Percentiles rank a stretch among this genome's conserved stretches.
Conservation (phyloP, 2,888 invertebrate species). For the Protodeltote pygarga region DNA sequence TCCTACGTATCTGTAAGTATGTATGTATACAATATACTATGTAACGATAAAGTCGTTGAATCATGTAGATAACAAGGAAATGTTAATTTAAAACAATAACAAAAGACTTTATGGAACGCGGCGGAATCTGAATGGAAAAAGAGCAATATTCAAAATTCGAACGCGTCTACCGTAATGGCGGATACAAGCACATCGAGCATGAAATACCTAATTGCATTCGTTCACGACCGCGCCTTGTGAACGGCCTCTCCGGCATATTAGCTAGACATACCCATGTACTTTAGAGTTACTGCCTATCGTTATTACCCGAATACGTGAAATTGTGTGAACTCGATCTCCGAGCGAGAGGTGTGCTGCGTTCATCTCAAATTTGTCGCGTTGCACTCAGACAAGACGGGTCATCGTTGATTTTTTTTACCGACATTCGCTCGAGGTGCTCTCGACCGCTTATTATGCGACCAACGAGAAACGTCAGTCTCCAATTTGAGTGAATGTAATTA, state of each 20-base stretch:
- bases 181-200: conserved; percentile 74
- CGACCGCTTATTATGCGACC: conserved; percentile 67
- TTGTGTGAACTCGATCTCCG: conserved; percentile 56
- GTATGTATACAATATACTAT: conserved; percentile 22
- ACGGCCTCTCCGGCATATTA: conserved; percentile 67
- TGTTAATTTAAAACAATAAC: conserved; percentile 35
- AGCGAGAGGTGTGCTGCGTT: conserved; percentile 56
- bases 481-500: conserved; percentile 57
- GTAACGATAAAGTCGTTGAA: conserved; percentile 31
- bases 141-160: conserved; percentile 55
- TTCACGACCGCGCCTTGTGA: conserved; percentile 76
- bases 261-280: conserved; percentile 67
- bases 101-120: conserved; percentile 17
- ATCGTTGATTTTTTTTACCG: conserved; percentile 67
- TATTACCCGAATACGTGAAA: conserved; percentile 72
- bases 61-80: conserved; percentile 36
- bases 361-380: conserved; percentile 78
- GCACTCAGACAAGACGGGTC: conserved; percentile 73
- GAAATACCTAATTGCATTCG: conserved; percentile 81
- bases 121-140: conserved; percentile 22
- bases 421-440: conserved; percentile 63
- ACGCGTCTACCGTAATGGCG: conserved; percentile 71
- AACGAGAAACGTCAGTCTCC: conserved; percentile 60
- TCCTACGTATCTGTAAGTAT: not conserved
- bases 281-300: conserved; percentile 67